A percentile compares a stretch with the other conserved stretches of the same genome.
phyloP scores from a whole-genome alignment of 2,888 invertebrate species.

The Cryptocephalus moraei region DNA sequence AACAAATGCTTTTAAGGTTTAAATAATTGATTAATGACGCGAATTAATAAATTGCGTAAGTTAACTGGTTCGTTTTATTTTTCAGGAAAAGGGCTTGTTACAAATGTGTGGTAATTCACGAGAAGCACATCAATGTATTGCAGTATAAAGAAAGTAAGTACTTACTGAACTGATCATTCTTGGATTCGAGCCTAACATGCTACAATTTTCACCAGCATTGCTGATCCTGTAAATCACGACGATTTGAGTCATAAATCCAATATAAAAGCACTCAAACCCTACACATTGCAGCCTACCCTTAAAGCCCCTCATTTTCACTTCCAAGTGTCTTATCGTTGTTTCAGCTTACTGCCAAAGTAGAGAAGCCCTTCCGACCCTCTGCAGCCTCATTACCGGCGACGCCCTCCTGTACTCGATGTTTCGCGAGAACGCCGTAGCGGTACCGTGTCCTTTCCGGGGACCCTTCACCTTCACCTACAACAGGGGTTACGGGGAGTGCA shows the following conservation, averaged over 20 bases:
- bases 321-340: constrained; percentile 24
- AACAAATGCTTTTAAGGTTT: too few species aligned
- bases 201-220: too few species aligned
- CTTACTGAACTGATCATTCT: too few species aligned
- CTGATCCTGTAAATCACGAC: background rate
- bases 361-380: constrained; percentile 69
- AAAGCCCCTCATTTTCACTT: background rate
- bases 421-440: constrained; percentile 76
- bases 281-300: background rate
- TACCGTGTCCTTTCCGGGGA: constrained; percentile 80
- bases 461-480: constrained; percentile 91
- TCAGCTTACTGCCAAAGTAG: constrained; percentile 65
- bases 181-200: too few species aligned
- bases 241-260: background rate
- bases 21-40: too few species aligned
- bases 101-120: constrained; percentile 90
- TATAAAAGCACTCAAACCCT: too few species aligned
- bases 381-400: constrained; percentile 81
- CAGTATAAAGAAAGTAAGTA: constrained; percentile 97
- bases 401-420: constrained; percentile 84
- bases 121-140: constrained; percentile 87
- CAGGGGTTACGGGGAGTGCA: constrained; percentile 83
- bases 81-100: constrained; percentile 80
- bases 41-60: too few species aligned
- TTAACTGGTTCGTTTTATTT: constrained; percentile 13